Evolutionary conservation across 2,888 invertebrate genomes (phyloP).

Genomic region (Xanthorhoe designata): DNA sequence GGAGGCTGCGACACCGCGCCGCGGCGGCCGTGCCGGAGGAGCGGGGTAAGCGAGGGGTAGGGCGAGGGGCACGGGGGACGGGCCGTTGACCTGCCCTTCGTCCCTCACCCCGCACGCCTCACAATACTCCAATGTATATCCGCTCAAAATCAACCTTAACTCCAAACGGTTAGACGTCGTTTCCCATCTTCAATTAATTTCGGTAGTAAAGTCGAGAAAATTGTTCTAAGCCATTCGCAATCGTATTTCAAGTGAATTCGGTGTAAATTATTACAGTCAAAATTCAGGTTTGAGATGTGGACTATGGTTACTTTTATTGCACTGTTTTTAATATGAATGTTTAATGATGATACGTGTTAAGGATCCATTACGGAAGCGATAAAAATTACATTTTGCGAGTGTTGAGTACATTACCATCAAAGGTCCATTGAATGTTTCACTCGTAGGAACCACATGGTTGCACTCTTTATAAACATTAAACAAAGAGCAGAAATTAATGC

Average conservation of each 20-base stretch:
- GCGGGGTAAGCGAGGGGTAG: conserved; percentile 37
- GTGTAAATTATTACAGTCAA: conserved; percentile 65
- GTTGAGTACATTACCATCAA: conserved; percentile 20
- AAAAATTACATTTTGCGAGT: conserved; percentile 31
- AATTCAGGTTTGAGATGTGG: conserved; percentile 45
- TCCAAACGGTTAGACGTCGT: conserved; percentile 58
- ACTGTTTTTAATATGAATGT: conserved; percentile 44
- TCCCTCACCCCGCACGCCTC: conserved; percentile 54
- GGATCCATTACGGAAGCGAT: conserved; percentile 33
- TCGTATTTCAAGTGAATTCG: conserved; percentile 70
- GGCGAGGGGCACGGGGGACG: conserved; percentile 44
- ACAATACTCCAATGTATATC: conserved; percentile 52
- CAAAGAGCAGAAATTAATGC: neutral
- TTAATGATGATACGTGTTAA: conserved; percentile 37
- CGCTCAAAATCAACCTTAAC: conserved; percentile 69
- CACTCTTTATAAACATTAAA: neutral
- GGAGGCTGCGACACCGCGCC: conserved; percentile 49
- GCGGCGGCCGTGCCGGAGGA: conserved; percentile 44
- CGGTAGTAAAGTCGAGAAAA: conserved; percentile 65
- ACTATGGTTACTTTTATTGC: conserved; percentile 47
- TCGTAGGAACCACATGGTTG: neutral
- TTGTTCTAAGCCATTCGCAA: conserved; percentile 67
- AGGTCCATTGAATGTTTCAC: conserved; percentile 10
- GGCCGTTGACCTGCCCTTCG: conserved; percentile 75
- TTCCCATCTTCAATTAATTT: conserved; percentile 57